Evolutionary conservation across 2,888 invertebrate species (phyloP).

Genomic region (Drosophila cracens): DNA sequence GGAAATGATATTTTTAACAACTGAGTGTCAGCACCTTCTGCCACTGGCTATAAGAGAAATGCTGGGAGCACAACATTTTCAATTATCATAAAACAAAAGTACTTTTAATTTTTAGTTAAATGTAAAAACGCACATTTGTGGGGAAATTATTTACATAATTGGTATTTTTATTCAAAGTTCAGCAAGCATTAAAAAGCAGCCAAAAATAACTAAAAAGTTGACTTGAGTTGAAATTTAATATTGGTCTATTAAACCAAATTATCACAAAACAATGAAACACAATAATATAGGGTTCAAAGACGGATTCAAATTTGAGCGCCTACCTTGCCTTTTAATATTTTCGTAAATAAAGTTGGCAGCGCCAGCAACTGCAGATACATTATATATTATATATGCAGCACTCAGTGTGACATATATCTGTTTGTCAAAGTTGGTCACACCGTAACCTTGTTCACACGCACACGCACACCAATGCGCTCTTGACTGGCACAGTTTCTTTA

Average conservation of each 20-base stretch:
- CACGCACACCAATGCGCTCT: constrained; percentile 70
- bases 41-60: too few relatives aligned
- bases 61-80: neutral
- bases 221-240: neutral
- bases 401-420: constrained; percentile 1
- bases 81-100: neutral
- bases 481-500: constrained; percentile 73
- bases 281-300: neutral
- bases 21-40: neutral
- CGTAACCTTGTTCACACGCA: constrained; percentile 33
- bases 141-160: neutral
- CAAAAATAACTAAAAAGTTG: neutral
- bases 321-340: constrained; percentile 8
- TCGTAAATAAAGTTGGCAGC: constrained; percentile 44
- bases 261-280: neutral
- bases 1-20: neutral
- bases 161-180: neutral
- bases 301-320: constrained; percentile 29
- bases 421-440: constrained; percentile 39
- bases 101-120: neutral
- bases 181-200: neutral
- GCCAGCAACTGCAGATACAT: constrained; percentile 2
- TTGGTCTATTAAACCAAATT: neutral
- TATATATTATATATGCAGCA: neutral
- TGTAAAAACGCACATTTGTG: neutral